Base-by-base conservation (phyloP, 2,113 vertebrate species). In the Canis aureus region DNA sequence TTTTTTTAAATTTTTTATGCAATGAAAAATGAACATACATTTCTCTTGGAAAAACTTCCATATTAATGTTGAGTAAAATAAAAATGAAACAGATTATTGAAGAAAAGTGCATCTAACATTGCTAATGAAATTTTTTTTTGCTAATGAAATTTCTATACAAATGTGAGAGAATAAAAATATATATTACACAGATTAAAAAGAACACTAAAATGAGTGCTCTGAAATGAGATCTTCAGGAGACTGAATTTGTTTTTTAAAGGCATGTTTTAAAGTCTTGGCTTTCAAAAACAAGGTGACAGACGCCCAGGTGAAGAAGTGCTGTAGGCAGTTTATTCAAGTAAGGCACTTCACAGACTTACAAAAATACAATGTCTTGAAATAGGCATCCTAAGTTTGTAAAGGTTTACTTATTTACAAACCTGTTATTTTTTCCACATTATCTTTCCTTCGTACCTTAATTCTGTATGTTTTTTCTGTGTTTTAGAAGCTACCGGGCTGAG, bases 401-500 rank as follows among this genome's bases (percentile, higher is more conserved):
- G n/a, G 0, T 55, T 92, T 64, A 23, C 9, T 55, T 64, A 49
- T 32, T 89, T 80, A 93, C 8, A 92, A 80, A 35, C 2, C 27
- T 76, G 2, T 66, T 62, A 43, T 81, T 85, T 96, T 80, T n/a
- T 6, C 3, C 8, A 43, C 11, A 78, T 43, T 83, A 23, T 17
- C 59, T 87, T 87, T 74, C 55, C 57, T 80, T 66, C 79, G n/a
- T 29, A 73, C 35, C 69, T 86, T 95, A 59, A 91, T 82, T 43
- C 51, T 79, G 0, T 62, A 62, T 53, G 8, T 96, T 95, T 86
- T 73, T 66, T 27, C 38, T 80, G 10, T n/a, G 27, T 83, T 55
- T 98, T 97, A 11, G 6, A 89, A 69, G 78, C 74, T 62, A 66
- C 12, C 20, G 53, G 9, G 82, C 78, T 91, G 19, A 88, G 27